Conservation (phyloP, 2,888 invertebrate species). For the Heteromyza rotundicornis region DNA sequence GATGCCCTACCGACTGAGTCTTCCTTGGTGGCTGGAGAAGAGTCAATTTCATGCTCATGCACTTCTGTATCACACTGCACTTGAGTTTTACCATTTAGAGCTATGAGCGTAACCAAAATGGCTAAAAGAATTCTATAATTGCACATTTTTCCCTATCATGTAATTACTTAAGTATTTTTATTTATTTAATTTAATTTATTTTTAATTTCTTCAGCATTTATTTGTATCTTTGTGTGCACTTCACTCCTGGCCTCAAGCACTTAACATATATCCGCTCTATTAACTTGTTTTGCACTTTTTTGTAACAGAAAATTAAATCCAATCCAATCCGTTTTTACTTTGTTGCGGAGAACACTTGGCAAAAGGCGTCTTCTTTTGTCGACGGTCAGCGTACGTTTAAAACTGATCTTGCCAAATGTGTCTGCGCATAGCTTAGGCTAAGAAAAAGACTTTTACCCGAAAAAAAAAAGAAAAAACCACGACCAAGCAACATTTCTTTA, state of each 20-base stretch:
- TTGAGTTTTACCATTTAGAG: slow-evolving; percentile 13
- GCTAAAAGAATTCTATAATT: slow-evolving; percentile 5
- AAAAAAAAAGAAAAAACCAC: slow-evolving; percentile 41
- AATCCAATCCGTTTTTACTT: background rate
- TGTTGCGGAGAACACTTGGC: slow-evolving; percentile 17
- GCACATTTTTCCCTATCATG: slow-evolving; percentile 26
- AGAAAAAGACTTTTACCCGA: slow-evolving; percentile 43
- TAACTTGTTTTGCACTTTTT: too few relatives aligned
- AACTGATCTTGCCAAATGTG: slow-evolving; percentile 30
- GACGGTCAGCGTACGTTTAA: slow-evolving; percentile 44
- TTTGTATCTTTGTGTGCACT: too few relatives aligned
- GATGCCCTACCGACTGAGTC: background rate
- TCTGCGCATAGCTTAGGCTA: slow-evolving; percentile 34
- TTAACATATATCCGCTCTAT: background rate
- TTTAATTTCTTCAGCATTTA: too few relatives aligned
- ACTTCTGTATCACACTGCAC: slow-evolving; percentile 7
- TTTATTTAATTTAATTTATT: too few relatives aligned
- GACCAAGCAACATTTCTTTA: slow-evolving; percentile 23
- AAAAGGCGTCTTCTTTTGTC: slow-evolving; percentile 38
- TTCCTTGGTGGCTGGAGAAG: slow-evolving; percentile 27
- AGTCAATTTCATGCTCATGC: slow-evolving; percentile 12
- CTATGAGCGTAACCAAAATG: slow-evolving; percentile 17
- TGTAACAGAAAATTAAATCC: background rate
- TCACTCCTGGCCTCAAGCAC: background rate
- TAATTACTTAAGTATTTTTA: too few relatives aligned